A percentile compares a stretch with the other conserved stretches of the same genome.
Conservation (phyloP, 2,888 invertebrate species). For the Tiliacea citrago region DNA sequence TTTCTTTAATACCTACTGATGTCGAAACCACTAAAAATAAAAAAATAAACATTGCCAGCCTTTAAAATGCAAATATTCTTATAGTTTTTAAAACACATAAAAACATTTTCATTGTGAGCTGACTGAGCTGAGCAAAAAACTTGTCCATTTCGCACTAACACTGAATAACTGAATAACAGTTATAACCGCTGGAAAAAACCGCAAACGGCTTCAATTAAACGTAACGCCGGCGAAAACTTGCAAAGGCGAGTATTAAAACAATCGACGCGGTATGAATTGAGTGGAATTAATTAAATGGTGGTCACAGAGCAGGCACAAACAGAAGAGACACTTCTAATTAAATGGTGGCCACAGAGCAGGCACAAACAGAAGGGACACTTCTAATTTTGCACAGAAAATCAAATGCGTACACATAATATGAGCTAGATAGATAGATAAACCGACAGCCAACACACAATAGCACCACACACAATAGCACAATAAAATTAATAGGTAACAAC, state of each 20-base stretch:
- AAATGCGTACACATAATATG: no score
- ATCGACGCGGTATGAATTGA: constrained; percentile 64
- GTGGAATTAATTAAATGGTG: constrained; percentile 66
- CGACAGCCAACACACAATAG: no score
- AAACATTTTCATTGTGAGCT: constrained; percentile 49
- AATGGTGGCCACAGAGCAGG: constrained; percentile 33
- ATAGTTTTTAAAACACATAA: constrained; percentile 33
- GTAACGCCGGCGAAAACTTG: constrained; percentile 61
- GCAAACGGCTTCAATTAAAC: constrained; percentile 67
- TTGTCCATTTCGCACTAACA: constrained; percentile 57
- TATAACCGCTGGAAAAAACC: constrained; percentile 60
- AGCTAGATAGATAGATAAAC: no score
- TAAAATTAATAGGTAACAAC: no score
- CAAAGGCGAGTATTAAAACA: constrained; percentile 62
- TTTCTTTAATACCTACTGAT: neutral
- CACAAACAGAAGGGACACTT: constrained; percentile 13
- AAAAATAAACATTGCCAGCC: constrained; percentile 36
- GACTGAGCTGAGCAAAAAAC: constrained; percentile 50
- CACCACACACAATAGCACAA: no score
- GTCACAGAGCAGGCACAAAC: neutral
- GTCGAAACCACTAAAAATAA: constrained; percentile 22
- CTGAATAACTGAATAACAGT: constrained; percentile 63
- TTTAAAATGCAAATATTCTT: constrained; percentile 53
- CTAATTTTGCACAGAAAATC: neutral
- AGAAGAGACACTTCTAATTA: constrained; percentile 56